Conservation (phyloP, 2,888 invertebrate species). For the Heliothis peltigera region DNA sequence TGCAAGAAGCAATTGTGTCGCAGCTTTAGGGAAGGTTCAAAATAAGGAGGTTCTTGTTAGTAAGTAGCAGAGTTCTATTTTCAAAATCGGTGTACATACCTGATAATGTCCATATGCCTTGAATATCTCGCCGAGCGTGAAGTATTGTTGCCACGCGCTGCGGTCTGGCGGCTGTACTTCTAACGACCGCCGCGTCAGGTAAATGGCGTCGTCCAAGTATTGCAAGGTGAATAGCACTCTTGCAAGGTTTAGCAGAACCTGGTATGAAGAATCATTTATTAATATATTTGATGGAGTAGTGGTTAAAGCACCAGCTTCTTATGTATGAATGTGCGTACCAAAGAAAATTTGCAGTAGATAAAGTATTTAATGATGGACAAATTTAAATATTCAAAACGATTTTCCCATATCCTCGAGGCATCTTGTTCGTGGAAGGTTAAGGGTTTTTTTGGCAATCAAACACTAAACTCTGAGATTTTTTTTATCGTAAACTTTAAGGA, state of each 20-base stretch:
- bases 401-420: too few relatives aligned
- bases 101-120: slow-evolving; percentile 96
- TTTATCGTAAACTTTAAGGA: background rate
- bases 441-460: too few relatives aligned
- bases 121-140: slow-evolving; percentile 97
- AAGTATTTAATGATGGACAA: too few relatives aligned
- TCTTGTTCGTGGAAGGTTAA: too few relatives aligned
- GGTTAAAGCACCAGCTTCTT: too few relatives aligned
- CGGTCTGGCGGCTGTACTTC: slow-evolving; percentile 96
- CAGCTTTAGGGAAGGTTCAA: background rate
- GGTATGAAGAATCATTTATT: slow-evolving; percentile 16
- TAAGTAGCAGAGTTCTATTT: background rate
- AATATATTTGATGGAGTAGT: background rate
- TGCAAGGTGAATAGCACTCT: slow-evolving; percentile 95
- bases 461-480: too few relatives aligned
- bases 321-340: too few relatives aligned
- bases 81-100: slow-evolving; percentile 63
- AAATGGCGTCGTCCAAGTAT: slow-evolving; percentile 97
- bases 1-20: background rate
- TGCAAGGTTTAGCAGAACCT: slow-evolving; percentile 95
- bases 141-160: slow-evolving; percentile 97
- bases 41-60: background rate
- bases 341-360: too few relatives aligned
- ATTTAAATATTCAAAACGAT: too few relatives aligned
- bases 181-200: slow-evolving; percentile 95